Conservation (phyloP, 2,888 invertebrate species). For the Lycia hirtaria region DNA sequence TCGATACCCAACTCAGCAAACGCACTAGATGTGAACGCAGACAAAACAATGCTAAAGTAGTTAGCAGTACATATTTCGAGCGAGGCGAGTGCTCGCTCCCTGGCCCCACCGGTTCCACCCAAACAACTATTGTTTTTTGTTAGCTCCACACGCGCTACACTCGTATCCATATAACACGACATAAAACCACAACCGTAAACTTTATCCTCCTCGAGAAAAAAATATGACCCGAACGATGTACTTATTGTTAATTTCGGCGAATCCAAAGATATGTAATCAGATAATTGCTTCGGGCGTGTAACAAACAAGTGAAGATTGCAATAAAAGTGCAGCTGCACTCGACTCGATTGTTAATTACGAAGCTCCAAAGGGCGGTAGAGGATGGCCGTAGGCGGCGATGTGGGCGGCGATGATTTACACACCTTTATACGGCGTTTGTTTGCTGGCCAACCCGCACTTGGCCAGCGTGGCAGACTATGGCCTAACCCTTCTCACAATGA, state of each 20-base stretch:
- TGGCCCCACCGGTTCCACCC: slow-evolving; percentile 36
- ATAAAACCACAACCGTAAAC: slow-evolving; percentile 20
- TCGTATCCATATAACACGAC: slow-evolving; percentile 21
- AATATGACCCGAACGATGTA: slow-evolving; percentile 21
- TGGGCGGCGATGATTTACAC: slow-evolving; percentile 58
- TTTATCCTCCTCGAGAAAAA: slow-evolving; percentile 27
- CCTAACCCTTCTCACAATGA: no score
- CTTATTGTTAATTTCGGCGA: slow-evolving; percentile 36
- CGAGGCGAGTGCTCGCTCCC: slow-evolving; percentile 16
- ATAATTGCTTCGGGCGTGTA: slow-evolving; percentile 37
- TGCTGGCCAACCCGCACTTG: slow-evolving; percentile 48
- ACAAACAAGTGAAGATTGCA: slow-evolving; percentile 39
- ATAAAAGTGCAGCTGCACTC: slow-evolving; percentile 47
- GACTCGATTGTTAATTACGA: slow-evolving; percentile 57
- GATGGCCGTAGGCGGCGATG: slow-evolving; percentile 51
- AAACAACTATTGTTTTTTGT: slow-evolving; percentile 57
- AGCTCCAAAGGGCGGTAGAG: slow-evolving; percentile 54
- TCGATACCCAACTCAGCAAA: slow-evolving; percentile 23
- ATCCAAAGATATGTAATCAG: slow-evolving; percentile 39
- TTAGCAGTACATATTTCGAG: slow-evolving; percentile 19
- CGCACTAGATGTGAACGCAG: slow-evolving; percentile 34
- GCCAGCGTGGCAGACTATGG: no score
- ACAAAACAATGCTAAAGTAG: slow-evolving; percentile 41
- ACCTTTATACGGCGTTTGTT: slow-evolving; percentile 53
- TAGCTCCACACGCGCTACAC: slow-evolving; percentile 27